These are phyloP conservation scores for Allophyes oxyacanthae DNA, from an alignment of 2,888 invertebrate species.

Conservation along the genomic window DNA sequence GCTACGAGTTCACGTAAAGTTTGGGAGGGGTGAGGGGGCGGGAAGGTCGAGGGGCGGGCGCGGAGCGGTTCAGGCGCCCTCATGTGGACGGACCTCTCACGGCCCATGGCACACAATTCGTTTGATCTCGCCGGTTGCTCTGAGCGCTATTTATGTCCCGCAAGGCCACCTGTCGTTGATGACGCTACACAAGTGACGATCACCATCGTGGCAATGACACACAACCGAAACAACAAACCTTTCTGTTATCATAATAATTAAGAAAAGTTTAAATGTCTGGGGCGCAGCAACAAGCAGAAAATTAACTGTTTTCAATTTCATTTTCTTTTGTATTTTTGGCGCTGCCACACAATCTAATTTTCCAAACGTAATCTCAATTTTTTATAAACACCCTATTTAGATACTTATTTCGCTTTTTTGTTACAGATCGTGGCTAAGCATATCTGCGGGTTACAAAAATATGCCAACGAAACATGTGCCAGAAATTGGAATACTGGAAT, in stretches of 20 bases:
- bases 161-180: conserved; percentile 79
- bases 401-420: conserved; percentile 67
- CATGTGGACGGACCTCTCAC: conserved; percentile 84
- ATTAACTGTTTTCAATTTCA: conserved; percentile 30
- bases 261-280: conserved; percentile 5
- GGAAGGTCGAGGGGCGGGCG: conserved; percentile 55
- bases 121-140: conserved; percentile 85
- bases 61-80: conserved; percentile 72
- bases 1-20: conserved; percentile 60
- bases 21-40: conserved; percentile 46
- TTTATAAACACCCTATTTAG: conserved; percentile 7
- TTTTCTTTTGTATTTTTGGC: conserved; percentile 29
- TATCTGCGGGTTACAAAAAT: conserved; percentile 67
- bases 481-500: conserved; percentile 77
- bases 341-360: conserved; percentile 12
- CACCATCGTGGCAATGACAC: conserved; percentile 64
- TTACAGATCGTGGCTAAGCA: conserved; percentile 76
- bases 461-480: conserved; percentile 82
- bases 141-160: conserved; percentile 82
- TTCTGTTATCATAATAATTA: conserved; percentile 10
- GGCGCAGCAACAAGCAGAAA: conserved; percentile 5
- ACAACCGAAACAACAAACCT: conserved; percentile 32
- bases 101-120: conserved; percentile 86
- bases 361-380: conserved; percentile 7
- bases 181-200: conserved; percentile 61